Evolutionary conservation across 1,140 invertebrate species (phyloP), one percentile per base, ranked within the genome.

Genomic region (Lineus longissimus): DNA sequence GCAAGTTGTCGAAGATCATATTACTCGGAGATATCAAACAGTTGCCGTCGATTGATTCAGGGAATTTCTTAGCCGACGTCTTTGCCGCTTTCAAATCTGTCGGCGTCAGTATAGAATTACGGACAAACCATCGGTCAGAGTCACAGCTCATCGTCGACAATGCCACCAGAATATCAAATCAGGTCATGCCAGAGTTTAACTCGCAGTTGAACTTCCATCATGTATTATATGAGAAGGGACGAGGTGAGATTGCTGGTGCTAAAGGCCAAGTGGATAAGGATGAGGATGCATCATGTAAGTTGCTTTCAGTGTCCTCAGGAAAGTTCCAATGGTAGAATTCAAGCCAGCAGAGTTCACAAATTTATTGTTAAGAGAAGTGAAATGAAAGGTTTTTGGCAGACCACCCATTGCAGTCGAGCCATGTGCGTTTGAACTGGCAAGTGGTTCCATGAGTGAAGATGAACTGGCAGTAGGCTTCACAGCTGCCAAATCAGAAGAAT

Each of bases 41-140:
- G 68, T 64, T 80, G 33, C 77, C 77, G 0, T 78, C 76, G 17
- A 76, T 80, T 23, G 75, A 77, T 62, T 71, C 77, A 1, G 77
- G 77, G n/a, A 73, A 76, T 59, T 77, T 80, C 58, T 69, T 80
- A 9, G 47, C 33, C 1, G 77, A 78, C 61, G 63, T 76, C 45
- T 73, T 68, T 29, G 7, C 40, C 29, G 51, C 67, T 57, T 43
- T 68, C 40, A 22, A 62, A 27, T 31, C 54, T 59, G 40, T 23
- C 1, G 70, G 72, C 6, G 68, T 69, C 61, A 59, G 68, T 51
- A 61, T 77, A 17, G 71, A 75, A 55, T 62, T 80, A 7, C 65
- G 41, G 25, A 73, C 70, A 1, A 80, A 78, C 47, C 77, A 80
- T 55, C 63, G 77, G 27, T 65, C 76, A 1, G 77, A 80, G 62